Evolutionary conservation across 2,797 vertebrate species (phyloP).

Genomic region (Rhinella marina): DNA sequence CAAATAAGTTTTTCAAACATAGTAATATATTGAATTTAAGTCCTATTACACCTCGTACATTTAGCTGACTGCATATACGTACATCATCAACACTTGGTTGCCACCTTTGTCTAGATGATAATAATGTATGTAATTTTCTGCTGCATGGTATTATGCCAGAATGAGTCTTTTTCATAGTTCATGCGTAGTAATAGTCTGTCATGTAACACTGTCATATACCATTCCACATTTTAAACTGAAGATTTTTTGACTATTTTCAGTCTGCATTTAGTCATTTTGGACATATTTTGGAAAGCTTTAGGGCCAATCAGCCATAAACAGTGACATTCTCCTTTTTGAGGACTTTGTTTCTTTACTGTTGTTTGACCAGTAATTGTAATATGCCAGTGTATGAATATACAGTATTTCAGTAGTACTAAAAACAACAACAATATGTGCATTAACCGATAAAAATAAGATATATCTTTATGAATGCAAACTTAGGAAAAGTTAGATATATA

Average conservation of each 20-base stretch:
- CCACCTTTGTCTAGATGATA: conserved; percentile 1
- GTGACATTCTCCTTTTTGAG: background rate
- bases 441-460: background rate
- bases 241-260: background rate
- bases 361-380: background rate
- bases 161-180: background rate
- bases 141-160: conserved; percentile 1
- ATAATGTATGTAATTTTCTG: conserved; percentile 19
- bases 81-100: background rate
- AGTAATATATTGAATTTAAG: background rate
- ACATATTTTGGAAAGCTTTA: background rate
- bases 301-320: background rate
- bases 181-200: background rate
- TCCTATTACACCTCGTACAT: background rate
- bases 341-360: background rate
- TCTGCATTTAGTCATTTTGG: background rate
- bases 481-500: background rate
- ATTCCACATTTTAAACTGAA: background rate
- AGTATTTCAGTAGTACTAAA: background rate
- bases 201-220: background rate
- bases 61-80: background rate
- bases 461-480: background rate
- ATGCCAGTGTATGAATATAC: background rate
- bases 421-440: background rate
- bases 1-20: background rate